Evolutionary conservation across 2,888 invertebrate genomes (phyloP).

Genomic region (Ormia ochracea): DNA sequence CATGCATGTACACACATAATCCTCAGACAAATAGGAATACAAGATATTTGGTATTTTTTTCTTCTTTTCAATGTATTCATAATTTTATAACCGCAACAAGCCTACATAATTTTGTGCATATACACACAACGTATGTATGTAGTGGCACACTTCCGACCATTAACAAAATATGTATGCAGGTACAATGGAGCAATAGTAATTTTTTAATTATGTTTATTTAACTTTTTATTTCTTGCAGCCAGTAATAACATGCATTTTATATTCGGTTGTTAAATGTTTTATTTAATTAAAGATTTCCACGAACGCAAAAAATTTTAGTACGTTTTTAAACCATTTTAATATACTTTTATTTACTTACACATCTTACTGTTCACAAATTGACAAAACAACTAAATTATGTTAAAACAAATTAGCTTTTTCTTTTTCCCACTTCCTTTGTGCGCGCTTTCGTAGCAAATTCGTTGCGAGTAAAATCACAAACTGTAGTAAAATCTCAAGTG

Average conservation of each 20-base stretch:
- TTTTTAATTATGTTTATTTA: no score
- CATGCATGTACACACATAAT: neutral
- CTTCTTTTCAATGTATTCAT: constrained; percentile 1
- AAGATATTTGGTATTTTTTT: constrained; percentile 9
- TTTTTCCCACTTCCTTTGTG: constrained; percentile 23
- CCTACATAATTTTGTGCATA: no score
- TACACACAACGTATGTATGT: neutral
- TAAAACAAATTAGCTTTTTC: constrained; percentile 40
- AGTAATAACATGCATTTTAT: no score
- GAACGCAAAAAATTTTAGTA: neutral
- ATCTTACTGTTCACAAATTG: constrained; percentile 50
- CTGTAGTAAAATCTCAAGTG: constrained; percentile 39
- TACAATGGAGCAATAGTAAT: no score
- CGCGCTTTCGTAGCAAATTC: constrained; percentile 17
- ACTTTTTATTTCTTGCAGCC: no score
- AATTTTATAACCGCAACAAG: constrained; percentile 31
- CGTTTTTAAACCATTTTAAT: neutral
- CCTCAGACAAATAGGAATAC: neutral
- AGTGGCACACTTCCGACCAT: constrained; percentile 22
- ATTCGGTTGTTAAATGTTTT: no score
- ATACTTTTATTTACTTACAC: constrained; percentile 49
- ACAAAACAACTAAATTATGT: constrained; percentile 42
- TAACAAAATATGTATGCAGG: neutral
- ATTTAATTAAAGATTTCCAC: no score
- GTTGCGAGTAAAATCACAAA: constrained; percentile 9